Percentiles rank a stretch among this genome's conserved stretches.
Conservation (phyloP, 2,113 vertebrate species). For the Gobio gobio region DNA sequence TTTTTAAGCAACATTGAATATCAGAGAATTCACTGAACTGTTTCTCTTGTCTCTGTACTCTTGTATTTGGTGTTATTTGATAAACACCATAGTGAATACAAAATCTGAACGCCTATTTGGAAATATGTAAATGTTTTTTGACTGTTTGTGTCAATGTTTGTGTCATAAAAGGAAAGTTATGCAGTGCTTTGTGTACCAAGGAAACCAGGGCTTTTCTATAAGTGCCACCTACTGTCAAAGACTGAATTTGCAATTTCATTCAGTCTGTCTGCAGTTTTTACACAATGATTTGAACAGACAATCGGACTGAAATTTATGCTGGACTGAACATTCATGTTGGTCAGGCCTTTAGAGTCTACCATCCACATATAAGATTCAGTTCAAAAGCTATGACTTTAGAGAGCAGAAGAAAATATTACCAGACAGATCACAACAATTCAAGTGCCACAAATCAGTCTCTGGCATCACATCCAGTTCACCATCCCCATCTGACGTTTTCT, state of each 20-base stretch:
- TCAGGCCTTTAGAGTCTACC: not conserved
- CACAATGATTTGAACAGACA: not conserved
- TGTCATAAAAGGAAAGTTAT: not conserved
- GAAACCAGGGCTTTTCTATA: not conserved
- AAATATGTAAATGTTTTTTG: too few species aligned
- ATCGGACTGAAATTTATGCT: too few species aligned
- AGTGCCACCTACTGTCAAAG: not conserved
- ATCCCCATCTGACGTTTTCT: constrained; percentile 2
- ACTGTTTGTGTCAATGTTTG: not conserved
- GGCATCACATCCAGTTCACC: not conserved
- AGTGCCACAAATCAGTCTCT: not conserved
- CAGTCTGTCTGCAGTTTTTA: not conserved
- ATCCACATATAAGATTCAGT: not conserved
- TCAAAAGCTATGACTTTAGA: not conserved
- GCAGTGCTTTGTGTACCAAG: not conserved
- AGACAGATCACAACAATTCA: not conserved
- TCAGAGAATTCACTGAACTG: too few species aligned
- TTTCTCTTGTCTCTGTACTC: too few species aligned
- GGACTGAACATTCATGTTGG: not conserved
- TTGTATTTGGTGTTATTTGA: too few species aligned
- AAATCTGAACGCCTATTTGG: too few species aligned
- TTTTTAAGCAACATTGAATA: too few species aligned
- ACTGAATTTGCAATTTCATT: not conserved
- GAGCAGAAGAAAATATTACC: not conserved
- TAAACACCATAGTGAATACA: too few species aligned